Conservation (phyloP, 1,140 invertebrate genomes). For the Drosophila quadrilineata region DNA sequence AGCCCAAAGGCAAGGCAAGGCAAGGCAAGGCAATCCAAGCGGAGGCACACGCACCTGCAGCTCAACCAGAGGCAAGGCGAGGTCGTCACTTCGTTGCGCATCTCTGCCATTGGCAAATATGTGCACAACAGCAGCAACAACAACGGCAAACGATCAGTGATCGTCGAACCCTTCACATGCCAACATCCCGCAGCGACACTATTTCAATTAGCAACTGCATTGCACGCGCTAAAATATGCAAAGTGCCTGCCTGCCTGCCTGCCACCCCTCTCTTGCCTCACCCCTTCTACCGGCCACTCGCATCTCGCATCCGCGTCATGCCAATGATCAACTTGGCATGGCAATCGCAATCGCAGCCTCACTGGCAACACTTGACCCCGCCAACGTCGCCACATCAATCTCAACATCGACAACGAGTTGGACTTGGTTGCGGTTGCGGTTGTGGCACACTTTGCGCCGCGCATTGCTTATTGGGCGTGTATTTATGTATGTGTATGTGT, state of each 20-base stretch:
- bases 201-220: slow-evolving; percentile 80
- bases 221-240: slow-evolving; percentile 77
- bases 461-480: slow-evolving; percentile 72
- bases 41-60: slow-evolving; percentile 63
- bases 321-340: slow-evolving; percentile 23
- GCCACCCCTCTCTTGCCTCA: too few species aligned
- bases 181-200: slow-evolving; percentile 44
- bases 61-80: slow-evolving; percentile 57
- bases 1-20: too few species aligned
- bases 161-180: background rate
- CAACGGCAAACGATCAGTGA: slow-evolving; percentile 28
- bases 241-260: slow-evolving; percentile 69
- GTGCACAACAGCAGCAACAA: slow-evolving; percentile 40
- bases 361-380: slow-evolving; percentile 62
- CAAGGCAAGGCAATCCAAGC: too few species aligned
- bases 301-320: slow-evolving; percentile 55
- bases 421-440: slow-evolving; percentile 36
- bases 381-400: slow-evolving; percentile 21
- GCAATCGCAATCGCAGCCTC: slow-evolving; percentile 1
- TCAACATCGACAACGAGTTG: slow-evolving; percentile 2
- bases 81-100: slow-evolving; percentile 71
- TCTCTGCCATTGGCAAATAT: slow-evolving; percentile 72
- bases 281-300: too few species aligned
- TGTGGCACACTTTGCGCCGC: slow-evolving; percentile 72
- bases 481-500: slow-evolving; percentile 32